These are phyloP conservation scores for Falco rusticolus DNA, from an alignment of 2,797 vertebrate genomes.

Conservation along the genomic window DNA sequence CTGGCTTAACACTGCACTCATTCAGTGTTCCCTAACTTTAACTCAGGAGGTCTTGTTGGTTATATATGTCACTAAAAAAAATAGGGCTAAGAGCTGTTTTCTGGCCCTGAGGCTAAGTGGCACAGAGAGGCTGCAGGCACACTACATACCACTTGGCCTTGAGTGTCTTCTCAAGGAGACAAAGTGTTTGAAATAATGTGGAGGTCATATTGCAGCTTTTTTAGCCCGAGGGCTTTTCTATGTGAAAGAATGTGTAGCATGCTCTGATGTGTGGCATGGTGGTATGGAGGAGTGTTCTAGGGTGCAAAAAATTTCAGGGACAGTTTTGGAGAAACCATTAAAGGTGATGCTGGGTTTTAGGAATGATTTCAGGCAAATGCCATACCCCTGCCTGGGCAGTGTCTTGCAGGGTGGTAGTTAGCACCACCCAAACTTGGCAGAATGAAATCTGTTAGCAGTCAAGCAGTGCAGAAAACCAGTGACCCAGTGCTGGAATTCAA, in stretches of 20 bases:
- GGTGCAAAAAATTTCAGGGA: background rate
- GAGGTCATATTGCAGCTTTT: background rate
- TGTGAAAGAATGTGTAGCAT: background rate
- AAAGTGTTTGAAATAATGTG: background rate
- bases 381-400: background rate
- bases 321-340: background rate
- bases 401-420: background rate
- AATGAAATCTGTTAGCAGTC: background rate
- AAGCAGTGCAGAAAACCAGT: background rate
- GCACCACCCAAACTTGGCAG: background rate
- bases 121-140: background rate
- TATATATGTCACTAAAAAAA: constrained; percentile 11
- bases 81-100: background rate
- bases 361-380: background rate
- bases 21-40: constrained; percentile 6
- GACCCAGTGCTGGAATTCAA: background rate
- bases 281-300: background rate
- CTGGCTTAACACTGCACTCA: background rate
- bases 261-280: background rate
- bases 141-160: background rate
- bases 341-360: background rate
- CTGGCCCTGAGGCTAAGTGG: background rate
- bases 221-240: background rate
- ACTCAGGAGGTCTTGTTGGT: background rate
- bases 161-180: background rate